Percentiles rank a stretch among this genome's conserved stretches.
phyloP scores from a whole-genome alignment of 2,888 invertebrate species.

The Phaonia tiefii region DNA sequence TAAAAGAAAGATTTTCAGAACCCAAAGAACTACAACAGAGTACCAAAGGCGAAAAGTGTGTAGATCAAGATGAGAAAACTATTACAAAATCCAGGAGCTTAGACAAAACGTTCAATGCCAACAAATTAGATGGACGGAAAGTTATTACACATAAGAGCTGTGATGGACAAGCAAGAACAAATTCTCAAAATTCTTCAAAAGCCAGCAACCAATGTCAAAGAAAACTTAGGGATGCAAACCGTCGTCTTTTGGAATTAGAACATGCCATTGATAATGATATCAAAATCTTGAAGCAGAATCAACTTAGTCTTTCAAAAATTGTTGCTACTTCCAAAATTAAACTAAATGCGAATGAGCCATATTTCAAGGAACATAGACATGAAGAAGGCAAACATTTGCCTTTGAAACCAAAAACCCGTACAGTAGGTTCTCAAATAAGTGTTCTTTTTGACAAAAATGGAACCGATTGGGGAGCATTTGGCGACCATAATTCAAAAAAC shows the following conservation, averaged over 20 bases:
- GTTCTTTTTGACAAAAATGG: background rate
- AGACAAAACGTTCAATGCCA: no score
- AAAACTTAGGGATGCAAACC: background rate
- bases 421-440: conserved; percentile 60
- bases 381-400: conserved; percentile 54
- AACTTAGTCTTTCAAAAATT: conserved; percentile 14
- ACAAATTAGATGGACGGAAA: no score
- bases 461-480: conserved; percentile 43
- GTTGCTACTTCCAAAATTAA: no score
- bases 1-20: no score
- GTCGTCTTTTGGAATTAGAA: conserved; percentile 44
- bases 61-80: no score
- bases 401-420: conserved; percentile 65
- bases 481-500: conserved; percentile 30
- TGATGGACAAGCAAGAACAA: no score
- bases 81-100: no score
- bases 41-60: no score
- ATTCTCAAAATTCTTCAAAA: no score
- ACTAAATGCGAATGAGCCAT: conserved; percentile 57
- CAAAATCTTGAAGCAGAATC: conserved; percentile 53
- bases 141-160: no score
- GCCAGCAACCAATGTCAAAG: background rate
- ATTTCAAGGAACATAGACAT: conserved; percentile 59
- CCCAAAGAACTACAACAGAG: no score
- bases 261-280: conserved; percentile 65